Percentiles rank a stretch among this genome's conserved stretches.
Conservation (phyloP, 1,140 invertebrate genomes). For the Dreissena polymorpha region DNA sequence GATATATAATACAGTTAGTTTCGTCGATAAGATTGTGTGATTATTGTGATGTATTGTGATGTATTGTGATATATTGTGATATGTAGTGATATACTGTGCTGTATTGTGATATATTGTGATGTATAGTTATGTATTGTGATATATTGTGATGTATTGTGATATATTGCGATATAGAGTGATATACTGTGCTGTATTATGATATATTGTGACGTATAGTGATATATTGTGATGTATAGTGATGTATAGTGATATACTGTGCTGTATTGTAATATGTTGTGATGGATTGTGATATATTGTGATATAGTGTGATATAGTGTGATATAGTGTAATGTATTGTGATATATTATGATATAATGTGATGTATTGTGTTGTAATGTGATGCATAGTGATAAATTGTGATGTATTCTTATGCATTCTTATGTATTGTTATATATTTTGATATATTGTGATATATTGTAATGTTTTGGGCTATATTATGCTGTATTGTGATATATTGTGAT, state of each 20-base stretch:
- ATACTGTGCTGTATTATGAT: background rate
- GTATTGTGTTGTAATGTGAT: slow-evolving; percentile 13
- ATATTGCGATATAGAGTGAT: background rate
- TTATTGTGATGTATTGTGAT: background rate
- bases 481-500: slow-evolving; percentile 21
- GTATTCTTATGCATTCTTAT: background rate
- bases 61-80: background rate
- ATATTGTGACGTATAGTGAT: background rate
- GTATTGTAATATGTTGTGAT: background rate
- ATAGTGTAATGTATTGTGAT: slow-evolving; percentile 8
- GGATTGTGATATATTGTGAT: background rate
- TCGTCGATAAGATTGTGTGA: too few relatives aligned
- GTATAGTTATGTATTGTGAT: background rate
- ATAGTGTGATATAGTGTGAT: background rate
- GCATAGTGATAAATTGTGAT: slow-evolving; percentile 4
- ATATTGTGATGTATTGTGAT: background rate
- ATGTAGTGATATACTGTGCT: background rate
- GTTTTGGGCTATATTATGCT: slow-evolving; percentile 1
- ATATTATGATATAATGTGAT: slow-evolving; percentile 16
- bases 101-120: background rate
- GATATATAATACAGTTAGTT: too few relatives aligned
- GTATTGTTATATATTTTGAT: background rate
- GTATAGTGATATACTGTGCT: background rate
- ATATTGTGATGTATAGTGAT: background rate
- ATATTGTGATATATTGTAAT: slow-evolving; percentile 4